These are phyloP conservation scores for Salvelinus sp. DNA, from an alignment of 2,113 vertebrate species.

Conservation along the genomic window DNA sequence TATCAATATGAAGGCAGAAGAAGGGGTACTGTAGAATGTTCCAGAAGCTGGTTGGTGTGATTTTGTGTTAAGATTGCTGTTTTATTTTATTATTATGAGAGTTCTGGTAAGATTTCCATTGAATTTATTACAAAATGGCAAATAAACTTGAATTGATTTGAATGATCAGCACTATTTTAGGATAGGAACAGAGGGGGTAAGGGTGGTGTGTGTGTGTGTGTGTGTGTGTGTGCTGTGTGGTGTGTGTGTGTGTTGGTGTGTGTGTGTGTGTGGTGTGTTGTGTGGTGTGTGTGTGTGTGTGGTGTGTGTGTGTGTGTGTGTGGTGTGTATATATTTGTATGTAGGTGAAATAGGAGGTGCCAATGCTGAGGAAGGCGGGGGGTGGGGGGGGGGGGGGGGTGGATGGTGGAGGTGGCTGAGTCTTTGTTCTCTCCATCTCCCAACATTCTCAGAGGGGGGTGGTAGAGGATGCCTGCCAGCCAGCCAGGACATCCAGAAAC, in stretches of 20 bases:
- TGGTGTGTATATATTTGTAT: too few relatives aligned
- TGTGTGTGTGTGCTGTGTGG: too few relatives aligned
- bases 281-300: too few relatives aligned
- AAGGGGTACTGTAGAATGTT: not conserved
- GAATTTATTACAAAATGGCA: not conserved
- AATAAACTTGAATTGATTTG: not conserved
- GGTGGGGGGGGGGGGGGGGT: too few relatives aligned
- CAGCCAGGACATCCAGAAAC: conserved; percentile 35
- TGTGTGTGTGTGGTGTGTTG: too few relatives aligned
- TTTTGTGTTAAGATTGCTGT: too few relatives aligned
- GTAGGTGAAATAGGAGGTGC: not conserved
- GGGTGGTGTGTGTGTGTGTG: not conserved
- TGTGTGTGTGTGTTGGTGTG: not conserved
- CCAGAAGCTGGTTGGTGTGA: too few relatives aligned
- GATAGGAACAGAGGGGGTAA: not conserved
- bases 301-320: too few relatives aligned
- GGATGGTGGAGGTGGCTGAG: not conserved
- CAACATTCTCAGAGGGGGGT: conserved; percentile 39
- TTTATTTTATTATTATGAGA: not conserved
- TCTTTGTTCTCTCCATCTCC: conserved; percentile 10
- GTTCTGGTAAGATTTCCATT: conserved; percentile 1
- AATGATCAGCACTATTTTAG: not conserved
- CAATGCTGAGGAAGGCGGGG: not conserved
- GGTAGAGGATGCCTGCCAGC: conserved; percentile 30
- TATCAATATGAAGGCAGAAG: not conserved